These are phyloP conservation scores for Mycogona germanica DNA, from an alignment of 2,888 invertebrate genomes.

Conservation along the genomic window DNA sequence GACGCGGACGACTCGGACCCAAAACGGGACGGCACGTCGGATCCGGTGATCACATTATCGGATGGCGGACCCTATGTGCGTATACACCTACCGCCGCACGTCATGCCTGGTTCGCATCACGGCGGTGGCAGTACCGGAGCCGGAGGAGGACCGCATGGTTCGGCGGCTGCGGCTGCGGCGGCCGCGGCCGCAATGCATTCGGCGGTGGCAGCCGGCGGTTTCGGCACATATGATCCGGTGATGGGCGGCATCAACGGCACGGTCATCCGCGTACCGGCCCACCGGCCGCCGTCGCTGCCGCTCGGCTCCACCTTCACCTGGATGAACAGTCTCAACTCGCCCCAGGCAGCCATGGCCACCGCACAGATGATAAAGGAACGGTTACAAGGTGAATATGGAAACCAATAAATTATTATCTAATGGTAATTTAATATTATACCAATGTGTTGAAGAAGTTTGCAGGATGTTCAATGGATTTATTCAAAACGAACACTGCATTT, in stretches of 20 bases:
- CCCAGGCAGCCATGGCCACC: conserved; percentile 50
- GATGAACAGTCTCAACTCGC: conserved; percentile 19
- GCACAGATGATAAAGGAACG: conserved; percentile 72
- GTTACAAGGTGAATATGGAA: conserved; percentile 52
- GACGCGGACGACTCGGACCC: conserved; percentile 38
- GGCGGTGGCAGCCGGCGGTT: conserved; percentile 12
- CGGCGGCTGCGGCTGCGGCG: conserved; percentile 5
- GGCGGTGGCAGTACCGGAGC: background rate
- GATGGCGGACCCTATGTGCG: conserved; percentile 5
- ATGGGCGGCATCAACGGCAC: conserved; percentile 25
- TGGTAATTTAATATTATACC: no score
- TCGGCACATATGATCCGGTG: conserved; percentile 19
- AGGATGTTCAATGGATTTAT: no score
- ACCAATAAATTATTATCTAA: background rate
- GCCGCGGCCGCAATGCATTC: conserved; percentile 15
- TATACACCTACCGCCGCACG: conserved; percentile 2
- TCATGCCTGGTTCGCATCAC: conserved; percentile 3
- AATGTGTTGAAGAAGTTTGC: no score
- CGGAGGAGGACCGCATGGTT: background rate
- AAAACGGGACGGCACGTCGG: conserved; percentile 29
- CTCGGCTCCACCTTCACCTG: conserved; percentile 23
- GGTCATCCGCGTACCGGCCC: conserved; percentile 40
- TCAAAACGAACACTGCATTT: no score
- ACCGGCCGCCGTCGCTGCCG: conserved; percentile 55
- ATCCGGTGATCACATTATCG: background rate